Conservation (phyloP, 2,113 vertebrate genomes). For the Balaenoptera acutorostrata region DNA sequence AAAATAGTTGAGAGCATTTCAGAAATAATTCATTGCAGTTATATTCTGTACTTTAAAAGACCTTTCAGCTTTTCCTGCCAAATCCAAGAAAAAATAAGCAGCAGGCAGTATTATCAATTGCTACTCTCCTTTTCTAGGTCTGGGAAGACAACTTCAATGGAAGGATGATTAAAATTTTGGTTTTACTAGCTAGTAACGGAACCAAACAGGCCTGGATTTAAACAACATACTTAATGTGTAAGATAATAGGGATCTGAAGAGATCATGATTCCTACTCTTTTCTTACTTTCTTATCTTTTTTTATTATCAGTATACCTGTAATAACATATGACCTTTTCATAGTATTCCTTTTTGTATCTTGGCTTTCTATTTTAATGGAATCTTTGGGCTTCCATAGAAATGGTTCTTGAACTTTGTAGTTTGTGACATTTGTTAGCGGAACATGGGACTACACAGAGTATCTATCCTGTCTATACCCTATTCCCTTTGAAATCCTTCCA, state of each 20-base stretch:
- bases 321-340: neutral
- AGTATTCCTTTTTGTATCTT: neutral
- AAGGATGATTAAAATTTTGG: conserved; percentile 18
- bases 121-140: neutral
- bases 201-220: neutral
- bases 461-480: neutral
- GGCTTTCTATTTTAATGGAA: conserved; percentile 7
- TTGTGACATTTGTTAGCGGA: neutral
- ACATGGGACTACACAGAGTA: neutral
- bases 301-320: neutral
- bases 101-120: conserved; percentile 6
- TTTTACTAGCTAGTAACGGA: neutral
- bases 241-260: neutral
- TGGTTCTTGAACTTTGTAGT: neutral
- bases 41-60: conserved; percentile 31
- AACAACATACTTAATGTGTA: neutral
- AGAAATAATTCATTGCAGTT: conserved; percentile 23
- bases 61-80: conserved; percentile 29
- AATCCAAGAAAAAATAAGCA: conserved; percentile 50
- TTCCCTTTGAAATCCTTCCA: neutral
- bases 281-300: neutral
- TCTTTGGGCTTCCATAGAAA: neutral
- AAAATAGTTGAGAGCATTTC: neutral
- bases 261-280: neutral
- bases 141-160: conserved; percentile 7